Base-by-base conservation (phyloP, 2,888 invertebrate genomes). In the Drosophila aldrichi region DNA sequence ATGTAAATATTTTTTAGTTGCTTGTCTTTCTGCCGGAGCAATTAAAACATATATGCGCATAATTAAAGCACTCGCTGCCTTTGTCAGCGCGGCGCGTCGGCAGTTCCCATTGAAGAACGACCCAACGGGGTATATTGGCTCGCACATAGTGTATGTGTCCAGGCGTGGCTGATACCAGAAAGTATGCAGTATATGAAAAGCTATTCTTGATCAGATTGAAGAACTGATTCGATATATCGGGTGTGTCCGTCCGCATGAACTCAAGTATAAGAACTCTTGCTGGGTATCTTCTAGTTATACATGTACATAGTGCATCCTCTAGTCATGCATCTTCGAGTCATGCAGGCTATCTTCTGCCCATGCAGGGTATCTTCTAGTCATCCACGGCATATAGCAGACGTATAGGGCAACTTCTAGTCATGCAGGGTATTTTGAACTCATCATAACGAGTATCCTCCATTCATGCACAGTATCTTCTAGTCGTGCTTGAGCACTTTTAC, bases 31-130 rank as follows among this genome's bases (percentile, higher is more conserved):
- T 61, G 49, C 61, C 61, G 66, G 41, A 61, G 74, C 79, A 86
- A 88, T 83, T 83, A 83, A 88, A 83, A 49, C 66, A 20, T 36
- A 70, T 80, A 60, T 70, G 63, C 76, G 46, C 70, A 60, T 74
- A 73, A 85, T 74, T 82, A 69, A 79, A 46, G 29, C 64, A 68
- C 57, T 22, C 48, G 75, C 63, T 59, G 51, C 61, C 69, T 68
- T 68, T 66, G 58, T 46, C 72, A 34, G 41, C 75, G 32, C 20
- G 16, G 5, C 48, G n/a, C 10, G 18, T 2, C 48, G 48, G 29
- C 48, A 18, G 12, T 22, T 16, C 4, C 22, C 44, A 32, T 7
- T 32, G 29, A 6, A 32, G 14, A 14, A 0, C 20, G 18, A 1
- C 8, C 34, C 1, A 14, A 8, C 18, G 3, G 18, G 49, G 49